These are phyloP conservation scores for Sinohyriopsis cumingii DNA, from an alignment of 2,888 invertebrate genomes.

Conservation along the genomic window DNA sequence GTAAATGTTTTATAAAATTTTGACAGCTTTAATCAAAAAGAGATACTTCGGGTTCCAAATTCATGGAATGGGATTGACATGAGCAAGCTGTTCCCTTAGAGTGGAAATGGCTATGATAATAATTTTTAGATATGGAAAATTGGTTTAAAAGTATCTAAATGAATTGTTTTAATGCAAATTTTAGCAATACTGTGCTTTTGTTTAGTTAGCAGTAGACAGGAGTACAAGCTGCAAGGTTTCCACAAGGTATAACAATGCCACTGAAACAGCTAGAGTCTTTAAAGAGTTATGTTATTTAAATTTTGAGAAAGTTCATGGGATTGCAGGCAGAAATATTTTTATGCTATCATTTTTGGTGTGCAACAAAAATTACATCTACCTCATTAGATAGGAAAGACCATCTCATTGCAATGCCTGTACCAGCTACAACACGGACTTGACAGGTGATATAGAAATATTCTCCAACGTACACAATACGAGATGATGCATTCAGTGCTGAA, in stretches of 20 bases:
- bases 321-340: not conserved
- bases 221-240: not conserved
- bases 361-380: conserved; percentile 22
- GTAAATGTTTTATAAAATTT: no score
- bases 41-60: no score
- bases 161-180: no score
- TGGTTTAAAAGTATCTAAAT: no score
- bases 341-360: not conserved
- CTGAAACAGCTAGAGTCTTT: not conserved
- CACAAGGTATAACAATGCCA: not conserved
- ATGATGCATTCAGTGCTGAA: no score
- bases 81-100: no score
- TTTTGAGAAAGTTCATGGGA: not conserved
- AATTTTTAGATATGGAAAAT: no score
- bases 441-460: conserved; percentile 44
- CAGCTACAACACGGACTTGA: conserved; percentile 33
- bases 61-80: no score
- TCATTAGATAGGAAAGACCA: conserved; percentile 38
- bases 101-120: no score
- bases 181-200: no score
- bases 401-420: conserved; percentile 21
- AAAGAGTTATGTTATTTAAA: not conserved
- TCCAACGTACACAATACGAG: conserved; percentile 13
- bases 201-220: no score
- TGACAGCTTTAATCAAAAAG: no score